Evolutionary conservation across 2,888 invertebrate genomes (phyloP).

Genomic region (Mamestra brassicae): DNA sequence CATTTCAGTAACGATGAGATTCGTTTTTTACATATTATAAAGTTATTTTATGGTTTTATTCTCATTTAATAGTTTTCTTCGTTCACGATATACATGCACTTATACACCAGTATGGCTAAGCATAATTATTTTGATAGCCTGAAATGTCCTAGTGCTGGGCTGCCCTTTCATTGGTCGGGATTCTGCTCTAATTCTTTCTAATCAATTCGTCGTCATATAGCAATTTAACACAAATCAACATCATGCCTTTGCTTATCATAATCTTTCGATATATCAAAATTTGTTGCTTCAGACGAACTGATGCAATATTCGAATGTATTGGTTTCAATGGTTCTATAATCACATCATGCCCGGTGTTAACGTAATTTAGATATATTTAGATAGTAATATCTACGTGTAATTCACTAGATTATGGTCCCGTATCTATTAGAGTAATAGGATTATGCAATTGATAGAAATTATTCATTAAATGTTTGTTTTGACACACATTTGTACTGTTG

Average conservation of each 20-base stretch:
- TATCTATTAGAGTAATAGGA: conserved; percentile 38
- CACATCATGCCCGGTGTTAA: not conserved
- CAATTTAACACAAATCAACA: no score
- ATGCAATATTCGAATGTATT: not conserved
- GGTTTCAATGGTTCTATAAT: not conserved
- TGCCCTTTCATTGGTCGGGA: no score
- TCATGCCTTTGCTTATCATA: not conserved
- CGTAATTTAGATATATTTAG: conserved; percentile 11
- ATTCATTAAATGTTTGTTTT: not conserved
- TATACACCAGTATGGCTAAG: no score
- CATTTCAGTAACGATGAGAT: not conserved
- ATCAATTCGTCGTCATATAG: no score
- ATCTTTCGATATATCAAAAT: not conserved
- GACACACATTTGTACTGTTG: not conserved
- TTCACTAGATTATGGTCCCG: conserved; percentile 19
- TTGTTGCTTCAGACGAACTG: not conserved
- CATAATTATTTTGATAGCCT: no score
- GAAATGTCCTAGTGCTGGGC: no score
- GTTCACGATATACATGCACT: no score
- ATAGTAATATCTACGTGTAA: conserved; percentile 23
- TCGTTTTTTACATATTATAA: not conserved
- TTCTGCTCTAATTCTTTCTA: no score
- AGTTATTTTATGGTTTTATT: not conserved
- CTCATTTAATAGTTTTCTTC: not conserved
- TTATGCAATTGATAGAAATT: conserved; percentile 29